Percentiles rank a stretch among this genome's conserved stretches.
Evolutionary conservation across 2,888 invertebrate genomes (phyloP).

Genomic region (Ditylenchus weischeri): DNA sequence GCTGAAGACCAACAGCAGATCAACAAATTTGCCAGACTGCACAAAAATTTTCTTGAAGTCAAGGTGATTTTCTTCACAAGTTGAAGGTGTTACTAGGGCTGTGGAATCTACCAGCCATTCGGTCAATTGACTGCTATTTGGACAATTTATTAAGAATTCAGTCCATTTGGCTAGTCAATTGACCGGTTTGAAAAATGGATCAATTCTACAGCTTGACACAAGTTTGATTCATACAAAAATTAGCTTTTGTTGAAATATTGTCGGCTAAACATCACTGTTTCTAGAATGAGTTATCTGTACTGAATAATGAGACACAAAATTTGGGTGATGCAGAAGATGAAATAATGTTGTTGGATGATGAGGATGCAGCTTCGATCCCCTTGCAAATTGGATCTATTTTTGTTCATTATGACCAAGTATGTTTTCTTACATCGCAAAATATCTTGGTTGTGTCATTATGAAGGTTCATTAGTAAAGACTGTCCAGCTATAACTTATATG

Average conservation of each 20-base stretch:
- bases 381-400: conserved; percentile 58
- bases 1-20: conserved; percentile 95
- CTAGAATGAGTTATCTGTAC: conserved; percentile 50
- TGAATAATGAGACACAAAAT: conserved; percentile 80
- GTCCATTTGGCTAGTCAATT: too few relatives aligned
- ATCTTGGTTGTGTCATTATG: too few relatives aligned
- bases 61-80: conserved; percentile 65
- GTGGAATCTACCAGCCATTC: too few relatives aligned
- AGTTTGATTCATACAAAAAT: too few relatives aligned
- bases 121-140: too few relatives aligned
- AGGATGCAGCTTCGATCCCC: conserved; percentile 59
- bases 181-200: too few relatives aligned
- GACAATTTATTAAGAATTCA: too few relatives aligned
- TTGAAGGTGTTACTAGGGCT: too few relatives aligned
- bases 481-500: too few relatives aligned
- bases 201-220: too few relatives aligned
- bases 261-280: conserved; percentile 10
- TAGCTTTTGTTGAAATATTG: too few relatives aligned
- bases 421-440: not conserved
- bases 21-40: conserved; percentile 88
- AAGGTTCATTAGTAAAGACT: too few relatives aligned
- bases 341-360: conserved; percentile 74
- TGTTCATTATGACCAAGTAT: conserved; percentile 42
- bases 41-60: conserved; percentile 84
- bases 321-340: conserved; percentile 83